Evolutionary conservation across 1,140 invertebrate genomes (phyloP).

Genomic region (Brachionus plicatilis): DNA sequence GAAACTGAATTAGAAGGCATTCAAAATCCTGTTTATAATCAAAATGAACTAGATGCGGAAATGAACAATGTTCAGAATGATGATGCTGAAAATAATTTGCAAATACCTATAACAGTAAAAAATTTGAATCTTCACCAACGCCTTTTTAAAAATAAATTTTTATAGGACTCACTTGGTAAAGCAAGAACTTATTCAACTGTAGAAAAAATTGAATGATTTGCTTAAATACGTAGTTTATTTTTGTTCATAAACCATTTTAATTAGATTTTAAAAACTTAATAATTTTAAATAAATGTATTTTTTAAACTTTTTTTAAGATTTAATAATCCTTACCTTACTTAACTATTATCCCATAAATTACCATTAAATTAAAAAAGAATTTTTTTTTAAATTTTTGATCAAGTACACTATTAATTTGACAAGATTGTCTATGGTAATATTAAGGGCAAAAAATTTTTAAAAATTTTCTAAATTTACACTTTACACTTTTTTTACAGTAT

Average conservation of each 20-base stretch:
- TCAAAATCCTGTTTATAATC: background rate
- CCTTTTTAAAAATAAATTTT: background rate
- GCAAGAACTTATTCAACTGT: conserved; percentile 1
- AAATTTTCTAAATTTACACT: no score
- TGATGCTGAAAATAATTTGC: background rate
- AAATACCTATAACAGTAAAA: background rate
- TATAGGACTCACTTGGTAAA: background rate
- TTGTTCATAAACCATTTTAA: background rate
- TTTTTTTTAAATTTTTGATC: no score
- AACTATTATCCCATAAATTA: no score
- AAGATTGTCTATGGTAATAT: no score
- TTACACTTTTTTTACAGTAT: no score
- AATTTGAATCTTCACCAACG: background rate
- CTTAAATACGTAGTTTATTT: background rate
- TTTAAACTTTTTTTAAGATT: no score
- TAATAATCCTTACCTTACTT: no score
- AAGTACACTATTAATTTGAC: no score
- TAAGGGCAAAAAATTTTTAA: no score
- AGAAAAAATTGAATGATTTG: background rate
- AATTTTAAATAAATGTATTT: no score
- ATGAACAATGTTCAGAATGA: background rate
- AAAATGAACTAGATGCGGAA: background rate
- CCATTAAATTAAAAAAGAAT: no score
- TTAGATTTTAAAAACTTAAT: background rate
- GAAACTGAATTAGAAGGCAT: background rate